A percentile compares a stretch with the other conserved stretches of the same genome.
phyloP scores from a whole-genome alignment of 2,113 vertebrate species.

The Hypanus sabinus region DNA sequence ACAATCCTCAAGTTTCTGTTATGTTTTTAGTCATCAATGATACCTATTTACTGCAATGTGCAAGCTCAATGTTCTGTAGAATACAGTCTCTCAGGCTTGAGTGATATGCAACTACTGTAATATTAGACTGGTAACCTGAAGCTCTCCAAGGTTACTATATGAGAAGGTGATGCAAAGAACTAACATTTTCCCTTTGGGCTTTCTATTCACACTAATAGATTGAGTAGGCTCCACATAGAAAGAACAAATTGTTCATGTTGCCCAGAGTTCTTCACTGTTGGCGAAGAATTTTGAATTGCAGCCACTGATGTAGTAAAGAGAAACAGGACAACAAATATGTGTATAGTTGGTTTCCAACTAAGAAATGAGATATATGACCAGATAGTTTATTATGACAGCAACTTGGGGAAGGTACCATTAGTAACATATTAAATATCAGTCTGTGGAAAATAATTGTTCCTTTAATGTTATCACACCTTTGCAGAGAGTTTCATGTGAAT shows the following conservation, averaged over 20 bases:
- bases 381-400: neutral
- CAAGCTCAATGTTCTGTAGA: neutral
- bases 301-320: neutral
- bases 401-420: neutral
- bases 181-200: neutral
- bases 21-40: neutral
- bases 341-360: neutral
- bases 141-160: neutral
- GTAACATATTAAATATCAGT: too few species aligned
- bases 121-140: neutral
- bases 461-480: too few species aligned
- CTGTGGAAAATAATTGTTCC: too few species aligned
- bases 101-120: neutral
- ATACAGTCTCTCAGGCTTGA: neutral
- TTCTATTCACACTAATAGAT: too few species aligned
- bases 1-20: neutral
- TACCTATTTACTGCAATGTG: neutral
- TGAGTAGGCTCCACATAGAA: neutral
- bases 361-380: neutral
- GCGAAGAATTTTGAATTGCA: neutral
- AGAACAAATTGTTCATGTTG: neutral
- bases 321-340: neutral
- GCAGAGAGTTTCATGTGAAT: too few species aligned
- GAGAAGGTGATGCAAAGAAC: neutral
- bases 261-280: neutral